phyloP scores from a whole-genome alignment of 2,888 invertebrate species.

The Imbricaverruca yamaguchii region DNA sequence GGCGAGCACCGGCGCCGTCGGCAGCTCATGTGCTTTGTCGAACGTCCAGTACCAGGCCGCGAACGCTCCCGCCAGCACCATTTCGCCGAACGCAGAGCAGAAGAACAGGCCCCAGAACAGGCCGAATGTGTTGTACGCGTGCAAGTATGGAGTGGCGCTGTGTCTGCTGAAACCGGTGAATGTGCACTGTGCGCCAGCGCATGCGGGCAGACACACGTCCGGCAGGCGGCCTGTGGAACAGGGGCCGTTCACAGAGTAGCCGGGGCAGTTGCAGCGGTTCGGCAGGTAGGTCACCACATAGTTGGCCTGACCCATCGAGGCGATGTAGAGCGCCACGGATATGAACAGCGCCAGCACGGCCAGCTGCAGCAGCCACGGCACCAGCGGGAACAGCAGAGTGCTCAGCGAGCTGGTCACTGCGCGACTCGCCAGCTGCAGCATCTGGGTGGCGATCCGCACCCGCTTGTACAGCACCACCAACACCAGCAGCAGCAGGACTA shows the following conservation, averaged over 20 bases:
- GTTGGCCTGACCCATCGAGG: conserved; percentile 57
- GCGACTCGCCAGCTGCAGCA: conserved; percentile 82
- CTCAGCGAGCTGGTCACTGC: conserved; percentile 78
- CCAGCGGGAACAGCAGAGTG: conserved; percentile 78
- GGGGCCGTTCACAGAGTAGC: conserved; percentile 36
- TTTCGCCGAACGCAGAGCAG: conserved; percentile 76
- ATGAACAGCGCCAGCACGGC: conserved; percentile 63
- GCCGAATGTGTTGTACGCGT: conserved; percentile 60
- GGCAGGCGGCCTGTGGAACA: conserved; percentile 54
- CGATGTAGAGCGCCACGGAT: conserved; percentile 59
- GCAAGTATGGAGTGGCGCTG: conserved; percentile 42
- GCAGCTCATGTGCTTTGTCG: conserved; percentile 64
- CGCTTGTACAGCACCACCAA: conserved; percentile 68
- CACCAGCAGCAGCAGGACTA: conserved; percentile 60
- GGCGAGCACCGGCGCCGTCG: conserved; percentile 69
- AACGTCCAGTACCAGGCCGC: conserved; percentile 88
- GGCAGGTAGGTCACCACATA: conserved; percentile 47
- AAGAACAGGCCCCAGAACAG: conserved; percentile 89
- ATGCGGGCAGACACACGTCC: conserved; percentile 42
- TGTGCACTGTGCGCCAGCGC: conserved; percentile 51
- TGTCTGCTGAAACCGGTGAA: conserved; percentile 50
- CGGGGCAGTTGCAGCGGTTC: neutral
- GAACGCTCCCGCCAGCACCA: conserved; percentile 67
- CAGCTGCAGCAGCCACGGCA: conserved; percentile 79
- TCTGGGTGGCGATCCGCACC: conserved; percentile 77